Base-by-base conservation (phyloP, 2,113 vertebrate species). In the Macrotis lagotis region DNA sequence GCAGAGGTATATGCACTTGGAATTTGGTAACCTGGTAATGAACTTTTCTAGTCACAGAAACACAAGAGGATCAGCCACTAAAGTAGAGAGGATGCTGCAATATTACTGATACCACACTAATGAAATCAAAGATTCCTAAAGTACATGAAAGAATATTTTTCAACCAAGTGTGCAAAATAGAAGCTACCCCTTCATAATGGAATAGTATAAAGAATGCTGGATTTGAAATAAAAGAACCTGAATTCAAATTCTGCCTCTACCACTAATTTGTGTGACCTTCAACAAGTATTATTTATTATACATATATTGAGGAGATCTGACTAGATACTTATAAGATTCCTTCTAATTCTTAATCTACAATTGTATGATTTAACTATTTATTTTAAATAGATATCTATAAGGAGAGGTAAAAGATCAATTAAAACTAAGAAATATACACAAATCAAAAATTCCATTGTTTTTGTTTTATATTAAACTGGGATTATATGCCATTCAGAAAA, bases 401-500 rank as follows among this genome's bases (percentile, higher is more conserved):
- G 7, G 19, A 44, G 24, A n/a, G 16, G 1, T 24, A 83, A 83
- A 83, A 8, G 66, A 0, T 83, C n/a, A 44, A 83, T 90, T 90
- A 89, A 91, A 74, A 50, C 92, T 92, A 92, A 91, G 11, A 96
- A 96, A 92, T 93, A 92, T 89, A 10, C 66, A n/a, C 16, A 83
- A 83, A 44, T 44, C 3, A 83, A 44, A 83, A 24, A 44, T 44
- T 37, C 66, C 19, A 83, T 44, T 83, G 16, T 44, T 19, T 74
- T 74, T 74, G 31, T 44, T 44, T 83, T 44, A 83, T 83, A 44
- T 93, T 93, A 96, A 91, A 48, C 25, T 93, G 26, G 74, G 93
- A 96, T 90, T 96, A 25, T 9, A 89, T 93, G 89, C 3, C 12
- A 94, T 52, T 16, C 25, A 95, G 93, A 95, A 94, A 96, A 91